A percentile compares a stretch with the other conserved stretches of the same genome.
Evolutionary conservation across 37 sponge, comb jelly and placozoan species (phyloP).

Genomic region (Mnemiopsis leidyi): DNA sequence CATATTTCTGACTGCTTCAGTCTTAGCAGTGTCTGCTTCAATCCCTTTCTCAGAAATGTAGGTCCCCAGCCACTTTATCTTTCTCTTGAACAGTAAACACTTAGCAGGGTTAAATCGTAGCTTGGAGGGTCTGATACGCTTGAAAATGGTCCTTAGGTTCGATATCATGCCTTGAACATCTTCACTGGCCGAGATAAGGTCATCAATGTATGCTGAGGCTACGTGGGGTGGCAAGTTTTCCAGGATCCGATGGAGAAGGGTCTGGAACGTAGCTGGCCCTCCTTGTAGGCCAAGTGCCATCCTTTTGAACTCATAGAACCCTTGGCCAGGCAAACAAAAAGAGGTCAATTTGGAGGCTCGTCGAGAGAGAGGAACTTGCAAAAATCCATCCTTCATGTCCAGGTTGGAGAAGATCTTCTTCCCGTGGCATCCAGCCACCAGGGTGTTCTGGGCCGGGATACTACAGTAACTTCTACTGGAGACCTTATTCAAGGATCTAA

Average conservation of each 20-base stretch:
- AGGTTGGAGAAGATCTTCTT: conserved; percentile 63
- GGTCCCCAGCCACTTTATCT: conserved; percentile 70
- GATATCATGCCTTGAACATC: conserved; percentile 41
- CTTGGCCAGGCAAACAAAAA: conserved; percentile 73
- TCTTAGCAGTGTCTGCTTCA: conserved; percentile 67
- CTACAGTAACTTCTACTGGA: conserved; percentile 73
- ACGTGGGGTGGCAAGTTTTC: conserved; percentile 40
- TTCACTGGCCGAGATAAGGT: conserved; percentile 66
- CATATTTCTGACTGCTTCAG: neutral
- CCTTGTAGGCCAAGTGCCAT: conserved; percentile 71
- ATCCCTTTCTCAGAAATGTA: conserved; percentile 69
- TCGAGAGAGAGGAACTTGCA: conserved; percentile 70
- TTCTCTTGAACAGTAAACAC: conserved; percentile 67
- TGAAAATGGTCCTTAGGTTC: conserved; percentile 70
- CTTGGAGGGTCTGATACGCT: conserved; percentile 69
- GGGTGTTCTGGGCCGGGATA: conserved; percentile 73
- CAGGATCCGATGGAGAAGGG: conserved; percentile 69
- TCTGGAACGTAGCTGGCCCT: conserved; percentile 71
- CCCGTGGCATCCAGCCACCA: conserved; percentile 71
- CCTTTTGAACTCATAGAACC: conserved; percentile 68
- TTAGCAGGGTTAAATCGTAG: conserved; percentile 69
- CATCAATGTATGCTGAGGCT: conserved; percentile 69
- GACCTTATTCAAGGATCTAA: conserved; percentile 72
- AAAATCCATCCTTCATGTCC: conserved; percentile 72
- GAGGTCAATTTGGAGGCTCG: conserved; percentile 67